phyloP scores from a whole-genome alignment of 92 coral and sea anemone species.

The Pocillopora grandis region DNA sequence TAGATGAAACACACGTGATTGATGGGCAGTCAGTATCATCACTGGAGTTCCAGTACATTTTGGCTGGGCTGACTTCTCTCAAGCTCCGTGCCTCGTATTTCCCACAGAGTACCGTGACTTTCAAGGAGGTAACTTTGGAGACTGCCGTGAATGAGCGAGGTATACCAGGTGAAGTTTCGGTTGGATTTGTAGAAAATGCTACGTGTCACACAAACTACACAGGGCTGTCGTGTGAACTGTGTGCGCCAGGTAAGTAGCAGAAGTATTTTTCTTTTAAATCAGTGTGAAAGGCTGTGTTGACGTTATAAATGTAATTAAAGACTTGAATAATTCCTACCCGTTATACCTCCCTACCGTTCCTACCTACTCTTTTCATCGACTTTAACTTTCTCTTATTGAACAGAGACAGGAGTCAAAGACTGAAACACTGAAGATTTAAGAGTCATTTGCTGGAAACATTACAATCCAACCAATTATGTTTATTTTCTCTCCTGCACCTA shows the following conservation, averaged over 20 bases:
- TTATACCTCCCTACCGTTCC: too few relatives aligned
- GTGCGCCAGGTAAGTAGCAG: slow-evolving; percentile 68
- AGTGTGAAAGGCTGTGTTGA: background rate
- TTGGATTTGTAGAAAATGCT: slow-evolving; percentile 79
- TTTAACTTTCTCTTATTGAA: too few relatives aligned
- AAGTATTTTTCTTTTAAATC: background rate
- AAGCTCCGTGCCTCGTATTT: slow-evolving; percentile 63
- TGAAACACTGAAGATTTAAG: too few relatives aligned
- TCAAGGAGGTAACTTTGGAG: slow-evolving; percentile 59
- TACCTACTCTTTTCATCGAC: too few relatives aligned
- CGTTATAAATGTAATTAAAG: too few relatives aligned
- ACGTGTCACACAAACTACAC: slow-evolving; percentile 84
- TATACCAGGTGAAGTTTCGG: slow-evolving; percentile 32
- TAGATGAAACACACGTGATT: slow-evolving; percentile 67
- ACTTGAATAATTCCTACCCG: too few relatives aligned
- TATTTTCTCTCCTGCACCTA: too few relatives aligned
- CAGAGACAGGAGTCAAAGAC: too few relatives aligned
- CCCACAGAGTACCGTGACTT: slow-evolving; percentile 58
- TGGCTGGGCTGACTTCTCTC: slow-evolving; percentile 75
- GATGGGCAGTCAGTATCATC: slow-evolving; percentile 40
- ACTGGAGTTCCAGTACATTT: slow-evolving; percentile 81
- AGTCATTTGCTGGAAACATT: too few relatives aligned
- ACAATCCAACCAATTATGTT: too few relatives aligned
- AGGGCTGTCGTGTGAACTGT: slow-evolving; percentile 87
- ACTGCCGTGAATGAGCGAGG: slow-evolving; percentile 55